Conservation (phyloP, 2,113 vertebrate species). For the Calidris pugnax region DNA sequence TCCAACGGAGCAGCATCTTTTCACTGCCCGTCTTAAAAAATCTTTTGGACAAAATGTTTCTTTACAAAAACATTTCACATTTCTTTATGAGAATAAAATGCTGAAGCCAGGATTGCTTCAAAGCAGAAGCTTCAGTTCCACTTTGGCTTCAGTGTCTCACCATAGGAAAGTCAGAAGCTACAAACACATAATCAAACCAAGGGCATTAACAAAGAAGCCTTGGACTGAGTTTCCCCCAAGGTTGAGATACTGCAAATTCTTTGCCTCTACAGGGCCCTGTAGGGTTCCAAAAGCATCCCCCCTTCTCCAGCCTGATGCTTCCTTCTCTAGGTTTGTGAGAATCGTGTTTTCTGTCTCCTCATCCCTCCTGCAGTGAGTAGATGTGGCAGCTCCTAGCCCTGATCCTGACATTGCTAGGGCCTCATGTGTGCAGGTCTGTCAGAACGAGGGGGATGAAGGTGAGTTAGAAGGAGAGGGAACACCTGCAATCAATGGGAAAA, state of each 20-base stretch:
- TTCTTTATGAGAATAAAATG: background rate
- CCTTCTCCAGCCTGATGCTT: background rate
- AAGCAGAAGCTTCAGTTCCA: background rate
- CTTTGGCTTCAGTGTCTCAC: background rate
- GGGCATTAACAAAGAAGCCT: background rate
- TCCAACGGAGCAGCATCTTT: background rate
- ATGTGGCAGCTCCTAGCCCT: background rate
- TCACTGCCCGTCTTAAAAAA: background rate
- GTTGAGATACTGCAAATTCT: background rate
- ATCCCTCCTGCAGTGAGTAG: background rate
- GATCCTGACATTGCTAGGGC: background rate
- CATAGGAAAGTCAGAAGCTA: background rate
- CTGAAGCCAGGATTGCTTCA: background rate
- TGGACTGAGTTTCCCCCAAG: background rate
- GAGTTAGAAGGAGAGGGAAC: background rate
- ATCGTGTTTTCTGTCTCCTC: background rate
- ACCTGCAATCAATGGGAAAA: background rate
- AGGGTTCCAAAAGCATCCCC: background rate
- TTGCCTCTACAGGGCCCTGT: background rate
- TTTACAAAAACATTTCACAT: background rate
- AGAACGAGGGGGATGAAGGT: background rate
- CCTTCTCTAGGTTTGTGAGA: background rate
- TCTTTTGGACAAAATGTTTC: background rate
- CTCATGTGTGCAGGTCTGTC: background rate
- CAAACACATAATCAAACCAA: background rate